These are phyloP conservation scores for Hypena proboscidalis DNA, from an alignment of 2,888 invertebrate species.

Conservation along the genomic window DNA sequence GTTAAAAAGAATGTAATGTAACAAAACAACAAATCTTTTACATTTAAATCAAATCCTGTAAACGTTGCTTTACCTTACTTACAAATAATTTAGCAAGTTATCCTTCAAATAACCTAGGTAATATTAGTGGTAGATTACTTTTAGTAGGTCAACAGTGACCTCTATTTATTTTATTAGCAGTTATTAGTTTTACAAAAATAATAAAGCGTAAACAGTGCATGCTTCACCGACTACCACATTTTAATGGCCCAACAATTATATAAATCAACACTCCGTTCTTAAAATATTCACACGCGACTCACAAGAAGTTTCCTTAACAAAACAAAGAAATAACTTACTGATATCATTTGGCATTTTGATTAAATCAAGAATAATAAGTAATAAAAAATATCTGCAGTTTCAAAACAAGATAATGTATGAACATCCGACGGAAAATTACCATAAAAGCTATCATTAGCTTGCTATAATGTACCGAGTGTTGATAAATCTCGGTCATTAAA, in stretches of 20 bases:
- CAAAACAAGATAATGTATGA: slow-evolving; percentile 35
- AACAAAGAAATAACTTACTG: slow-evolving; percentile 37
- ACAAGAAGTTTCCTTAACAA: slow-evolving; percentile 17
- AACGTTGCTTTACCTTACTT: too few relatives aligned
- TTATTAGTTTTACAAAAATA: background rate
- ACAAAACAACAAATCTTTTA: too few relatives aligned
- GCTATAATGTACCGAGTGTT: slow-evolving; percentile 51
- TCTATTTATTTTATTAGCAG: background rate
- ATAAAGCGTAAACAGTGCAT: background rate
- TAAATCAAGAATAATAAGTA: slow-evolving; percentile 25
- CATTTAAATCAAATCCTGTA: too few relatives aligned
- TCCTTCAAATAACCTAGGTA: too few relatives aligned
- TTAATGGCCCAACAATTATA: slow-evolving; percentile 3
- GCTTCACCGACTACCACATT: background rate
- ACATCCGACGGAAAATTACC: slow-evolving; percentile 32
- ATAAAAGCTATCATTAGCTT: slow-evolving; percentile 51
- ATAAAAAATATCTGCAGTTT: slow-evolving; percentile 28
- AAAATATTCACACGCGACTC: slow-evolving; percentile 7
- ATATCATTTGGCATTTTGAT: slow-evolving; percentile 20
- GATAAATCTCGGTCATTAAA: slow-evolving; percentile 60
- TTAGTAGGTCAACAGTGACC: too few relatives aligned
- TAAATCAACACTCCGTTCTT: slow-evolving; percentile 3
- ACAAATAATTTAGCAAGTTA: too few relatives aligned
- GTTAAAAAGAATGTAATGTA: too few relatives aligned
- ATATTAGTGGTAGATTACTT: too few relatives aligned